phyloP scores from a whole-genome alignment of 2,888 invertebrate species.

The Campopleginae sp. region DNA sequence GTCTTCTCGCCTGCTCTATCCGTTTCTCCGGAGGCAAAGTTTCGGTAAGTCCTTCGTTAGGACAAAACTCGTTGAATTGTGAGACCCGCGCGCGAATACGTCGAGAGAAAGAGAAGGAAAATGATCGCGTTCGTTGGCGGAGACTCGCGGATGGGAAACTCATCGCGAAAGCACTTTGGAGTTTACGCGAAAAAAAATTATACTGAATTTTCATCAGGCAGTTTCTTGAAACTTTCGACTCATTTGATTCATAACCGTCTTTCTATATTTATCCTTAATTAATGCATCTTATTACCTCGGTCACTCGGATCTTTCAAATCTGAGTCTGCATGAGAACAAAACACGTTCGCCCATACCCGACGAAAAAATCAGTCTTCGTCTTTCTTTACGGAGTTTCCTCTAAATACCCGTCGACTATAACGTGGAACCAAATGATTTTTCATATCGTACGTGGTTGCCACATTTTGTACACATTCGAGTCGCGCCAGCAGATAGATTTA shows the following conservation, averaged over 20 bases:
- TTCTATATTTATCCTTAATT: conserved; percentile 13
- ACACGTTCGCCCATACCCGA: not conserved
- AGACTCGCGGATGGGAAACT: conserved; percentile 41
- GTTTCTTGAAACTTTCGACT: conserved; percentile 30
- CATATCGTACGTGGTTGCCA: conserved; percentile 38
- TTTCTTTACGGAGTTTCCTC: conserved; percentile 6
- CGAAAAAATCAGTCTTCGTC: not conserved
- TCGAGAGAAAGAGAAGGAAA: not conserved
- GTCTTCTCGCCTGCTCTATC: conserved; percentile 23
- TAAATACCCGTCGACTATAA: conserved; percentile 15
- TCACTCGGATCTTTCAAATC: conserved; percentile 14
- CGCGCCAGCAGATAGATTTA: conserved; percentile 16
- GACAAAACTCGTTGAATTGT: conserved; percentile 61
- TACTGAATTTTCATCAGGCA: conserved; percentile 38
- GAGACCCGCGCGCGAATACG: conserved; percentile 32
- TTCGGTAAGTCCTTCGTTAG: conserved; percentile 67
- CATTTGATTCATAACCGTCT: conserved; percentile 42
- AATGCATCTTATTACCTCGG: conserved; percentile 21
- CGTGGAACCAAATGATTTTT: conserved; percentile 44
- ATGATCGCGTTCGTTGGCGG: conserved; percentile 13
- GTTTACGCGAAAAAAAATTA: conserved; percentile 42
- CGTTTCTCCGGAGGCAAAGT: conserved; percentile 48
- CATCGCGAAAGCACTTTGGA: conserved; percentile 52
- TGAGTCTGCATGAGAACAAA: conserved; percentile 2
- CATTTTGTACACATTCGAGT: conserved; percentile 21